Evolutionary conservation across 2,888 invertebrate species (phyloP), one percentile per base, ranked within the genome.

Genomic region (Pristionchus fissidentatus): DNA sequence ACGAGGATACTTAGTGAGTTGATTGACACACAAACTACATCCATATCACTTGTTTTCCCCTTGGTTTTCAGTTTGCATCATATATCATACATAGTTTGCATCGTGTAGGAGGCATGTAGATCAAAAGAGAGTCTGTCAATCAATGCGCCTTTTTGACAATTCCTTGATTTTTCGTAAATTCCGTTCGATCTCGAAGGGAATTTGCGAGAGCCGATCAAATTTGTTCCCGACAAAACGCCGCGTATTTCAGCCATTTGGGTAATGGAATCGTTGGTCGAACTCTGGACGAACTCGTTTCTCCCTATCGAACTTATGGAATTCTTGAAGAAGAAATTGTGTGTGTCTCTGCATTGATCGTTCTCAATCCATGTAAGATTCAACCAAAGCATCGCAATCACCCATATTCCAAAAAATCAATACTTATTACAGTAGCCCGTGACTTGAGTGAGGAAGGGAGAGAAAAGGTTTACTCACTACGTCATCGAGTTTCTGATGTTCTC

Each of bases 311-410:
- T n/a, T 88, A 89, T 38, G 88, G 87, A 7, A 84, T 91, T 70
- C 84, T 85, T 13, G 90, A 91, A 70, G 90, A 91, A 78, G 91
- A 91, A 82, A 86, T 90, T 60, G 90, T 91, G 19, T 91, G 91
- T 84, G 84, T 91, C 35, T 87, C 86, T 62, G 91, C 91, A 4
- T 88, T 91, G 85, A 88, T 91, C 46, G 89, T 89, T 15, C 83
- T 91, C 75, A 91, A 91, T 87, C 91, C 91, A 49, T 84, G 90
- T 90, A 78, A 86, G 87, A 81, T 38, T n/a, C 3, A 22, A 79
- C n/a, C 22, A 35, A 26, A 35, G 78, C n/a, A n/a, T n/a, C n/a
- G n/a, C n/a, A n/a, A n/a, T n/a, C n/a, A n/a, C n/a, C 10, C n/a
- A 35, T 83, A 87, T 49, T 49, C 49, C 19, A 49, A 49, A 15